These are phyloP conservation scores for Phyto melanocephala DNA, from an alignment of 2,888 invertebrate species.

Conservation along the genomic window DNA sequence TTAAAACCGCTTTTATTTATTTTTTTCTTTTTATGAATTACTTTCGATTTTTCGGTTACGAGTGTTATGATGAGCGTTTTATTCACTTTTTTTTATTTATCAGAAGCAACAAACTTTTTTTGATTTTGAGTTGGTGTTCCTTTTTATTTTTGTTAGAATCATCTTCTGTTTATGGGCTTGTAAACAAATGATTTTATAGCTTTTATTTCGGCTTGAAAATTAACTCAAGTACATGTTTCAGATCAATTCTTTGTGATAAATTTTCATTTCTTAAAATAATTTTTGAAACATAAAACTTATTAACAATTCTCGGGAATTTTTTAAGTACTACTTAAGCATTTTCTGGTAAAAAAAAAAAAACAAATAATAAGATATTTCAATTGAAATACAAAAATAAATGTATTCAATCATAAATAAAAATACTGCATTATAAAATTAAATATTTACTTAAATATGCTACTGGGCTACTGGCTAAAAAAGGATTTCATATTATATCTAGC, in stretches of 20 bases:
- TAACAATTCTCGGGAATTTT: not conserved
- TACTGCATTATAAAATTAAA: no score
- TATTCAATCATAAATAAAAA: no score
- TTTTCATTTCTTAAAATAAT: not conserved
- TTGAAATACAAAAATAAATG: no score
- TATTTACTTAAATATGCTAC: no score
- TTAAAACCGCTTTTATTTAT: no score
- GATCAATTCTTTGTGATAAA: conserved; percentile 35
- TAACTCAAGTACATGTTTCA: conserved; percentile 19
- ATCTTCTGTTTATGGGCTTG: not conserved
- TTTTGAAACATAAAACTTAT: not conserved
- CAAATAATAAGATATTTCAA: no score
- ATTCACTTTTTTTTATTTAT: not conserved
- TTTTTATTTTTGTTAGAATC: not conserved
- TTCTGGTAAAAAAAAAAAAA: no score
- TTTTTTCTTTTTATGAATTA: no score
- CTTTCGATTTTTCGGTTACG: conserved; percentile 25
- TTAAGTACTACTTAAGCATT: not conserved
- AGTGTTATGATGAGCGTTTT: not conserved
- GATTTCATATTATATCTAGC: no score
- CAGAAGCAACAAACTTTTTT: conserved; percentile 15
- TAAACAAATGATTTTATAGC: conserved; percentile 4
- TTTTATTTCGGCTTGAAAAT: not conserved
- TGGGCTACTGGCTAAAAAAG: no score
- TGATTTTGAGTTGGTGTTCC: not conserved